These are phyloP conservation scores for Drosophila meridionalis DNA, from an alignment of 2,888 invertebrate genomes.

Conservation along the genomic window DNA sequence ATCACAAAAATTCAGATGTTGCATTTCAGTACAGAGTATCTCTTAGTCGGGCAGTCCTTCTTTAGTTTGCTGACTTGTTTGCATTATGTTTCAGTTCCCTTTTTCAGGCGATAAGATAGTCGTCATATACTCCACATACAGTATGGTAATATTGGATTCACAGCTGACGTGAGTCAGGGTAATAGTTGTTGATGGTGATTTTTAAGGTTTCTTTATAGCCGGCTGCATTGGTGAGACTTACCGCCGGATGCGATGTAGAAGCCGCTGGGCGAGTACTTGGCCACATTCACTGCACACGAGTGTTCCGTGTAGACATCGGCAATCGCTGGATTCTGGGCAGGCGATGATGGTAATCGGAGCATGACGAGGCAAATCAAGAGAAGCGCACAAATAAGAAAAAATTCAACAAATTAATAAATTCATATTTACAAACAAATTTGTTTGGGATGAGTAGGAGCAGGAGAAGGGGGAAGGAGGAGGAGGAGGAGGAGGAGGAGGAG, in stretches of 20 bases:
- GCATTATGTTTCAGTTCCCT: constrained; percentile 1
- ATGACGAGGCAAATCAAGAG: constrained; percentile 53
- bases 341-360: constrained; percentile 51
- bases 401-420: constrained; percentile 46
- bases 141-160: constrained; percentile 15
- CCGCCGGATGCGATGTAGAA: constrained; percentile 99
- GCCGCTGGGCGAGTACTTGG: constrained; percentile 98
- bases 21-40: too few species aligned
- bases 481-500: constrained; percentile 3
- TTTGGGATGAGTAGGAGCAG: constrained; percentile 7
- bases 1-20: too few species aligned
- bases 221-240: constrained; percentile 84
- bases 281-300: constrained; percentile 96
- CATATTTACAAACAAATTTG: constrained; percentile 45
- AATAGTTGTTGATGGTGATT: constrained; percentile 6
- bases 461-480: constrained; percentile 2
- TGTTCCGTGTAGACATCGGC: constrained; percentile 99
- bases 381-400: constrained; percentile 28
- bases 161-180: constrained; percentile 47
- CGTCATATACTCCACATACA: constrained; percentile 6
- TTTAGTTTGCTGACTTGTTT: too few species aligned
- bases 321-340: constrained; percentile 92
- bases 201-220: constrained; percentile 35
- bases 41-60: too few species aligned
- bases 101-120: constrained; percentile 25